Evolutionary conservation across 2,113 vertebrate genomes (phyloP), one percentile per base, ranked within the genome.

Genomic region (Macheiramphus alcinus): DNA sequence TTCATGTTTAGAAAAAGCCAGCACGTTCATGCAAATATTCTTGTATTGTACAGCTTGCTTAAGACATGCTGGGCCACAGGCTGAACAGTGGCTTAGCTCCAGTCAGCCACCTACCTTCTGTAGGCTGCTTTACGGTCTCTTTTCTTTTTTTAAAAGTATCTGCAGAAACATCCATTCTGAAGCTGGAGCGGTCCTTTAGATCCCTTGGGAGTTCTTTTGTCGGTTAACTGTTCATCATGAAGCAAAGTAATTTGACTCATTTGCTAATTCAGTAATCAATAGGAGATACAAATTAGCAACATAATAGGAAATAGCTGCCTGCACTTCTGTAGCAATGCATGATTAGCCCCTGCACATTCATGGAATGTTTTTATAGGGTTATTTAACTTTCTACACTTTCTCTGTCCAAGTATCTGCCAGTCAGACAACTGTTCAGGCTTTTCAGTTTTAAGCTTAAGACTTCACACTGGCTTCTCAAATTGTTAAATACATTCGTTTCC

Each of bases 21-120:
- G 58, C 31, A 82, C 32, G 40, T 65, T 95, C 17, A 52, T 12
- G 18, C 48, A 89, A 93, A 87, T 94, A 79, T 89, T 95, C 78
- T 82, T 84, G 31, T 40, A 83, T 56, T 0, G 1, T 85, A 72
- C 65, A 79, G 88, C 70, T 92, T 93, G 81, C 86, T 83, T 94
- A 87, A 87, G 83, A 84, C 32, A 65, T 61, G 75, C 88, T 93
- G 80, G 52, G 40, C 23, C 10, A 82, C 92, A 76, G 31, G 58
- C 74, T 92, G 83, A 94, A 87, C 23, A 42, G 72, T 91, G 86
- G 80, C 91, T 93, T 93, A 73, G 86, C 73, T 96, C 83, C 95
- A 93, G 68, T 53, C 66, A 87, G 45, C 93, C 94, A 94, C 95
- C 94, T 94, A 91, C 92, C 85, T 96, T 94, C 70, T 79, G 76